Base-by-base conservation (phyloP, 1,140 invertebrate genomes). In the Bombus sylvicola region DNA sequence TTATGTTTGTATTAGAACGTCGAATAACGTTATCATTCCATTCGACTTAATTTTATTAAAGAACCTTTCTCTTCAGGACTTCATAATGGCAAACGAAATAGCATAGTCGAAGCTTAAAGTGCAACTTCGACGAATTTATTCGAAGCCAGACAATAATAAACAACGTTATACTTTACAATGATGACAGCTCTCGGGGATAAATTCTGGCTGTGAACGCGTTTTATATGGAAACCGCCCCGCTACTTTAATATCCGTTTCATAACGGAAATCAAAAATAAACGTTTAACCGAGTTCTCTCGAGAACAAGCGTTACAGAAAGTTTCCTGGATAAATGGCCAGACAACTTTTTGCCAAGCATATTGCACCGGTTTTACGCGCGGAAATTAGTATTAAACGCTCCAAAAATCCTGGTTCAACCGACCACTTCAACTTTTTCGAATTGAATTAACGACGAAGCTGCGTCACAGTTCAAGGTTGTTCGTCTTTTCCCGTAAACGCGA, bases 231-330 rank as follows among this genome's bases (percentile, higher is more conserved):
- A 41, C 28, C 39, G 28, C 2, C 13, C 39, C 6, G 69, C 34
- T 72, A n/a, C 69, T 72, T 72, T 72, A 72, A 72, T 72, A 72
- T 72, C 69, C 39, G 69, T 41, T 41, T 43, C 39, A n/a, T n/a
- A 41, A 41, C 69, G 39, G 39, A 72, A 72, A 72, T 72, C 69
- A 72, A 72, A 72, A 72, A 72, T 72, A 72, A 72, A 72, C 39
- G 69, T 41, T n/a, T 41, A 69, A 39, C 34, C 34, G 68, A 69
- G 69, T 41, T n/a, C 39, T 72, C 39, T 13, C n/a, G 39, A 43
- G 13, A 28, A 69, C 69, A 41, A 43, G 28, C 39, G 69, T 72
- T 31, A 72, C 39, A 43, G 39, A 72, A 72, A 72, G 39, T 72
- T 72, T 72, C 28, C 37, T 9, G 39, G 69, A 72, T 72, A 72